These are phyloP conservation scores for Diplodus puntazzo DNA, from an alignment of 2,797 vertebrate species.

Conservation along the genomic window DNA sequence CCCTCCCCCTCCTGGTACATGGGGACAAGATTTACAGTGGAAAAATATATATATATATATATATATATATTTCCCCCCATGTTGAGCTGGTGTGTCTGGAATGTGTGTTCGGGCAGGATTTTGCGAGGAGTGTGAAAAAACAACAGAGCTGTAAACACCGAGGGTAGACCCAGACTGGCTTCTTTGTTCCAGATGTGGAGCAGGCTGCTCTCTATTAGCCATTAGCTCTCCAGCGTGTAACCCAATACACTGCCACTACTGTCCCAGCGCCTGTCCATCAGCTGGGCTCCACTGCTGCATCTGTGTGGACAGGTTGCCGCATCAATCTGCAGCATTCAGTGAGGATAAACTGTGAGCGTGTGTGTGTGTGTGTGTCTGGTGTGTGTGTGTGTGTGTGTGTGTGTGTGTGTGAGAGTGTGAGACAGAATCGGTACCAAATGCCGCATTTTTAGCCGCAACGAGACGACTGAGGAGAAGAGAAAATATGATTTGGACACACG, in stretches of 20 bases:
- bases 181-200: conserved; percentile 84
- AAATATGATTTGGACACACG: conserved; percentile 52
- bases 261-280: conserved; percentile 54
- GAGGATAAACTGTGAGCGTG: background rate
- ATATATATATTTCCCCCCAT: conserved; percentile 63
- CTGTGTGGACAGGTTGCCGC: conserved; percentile 39
- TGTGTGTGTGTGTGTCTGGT: background rate
- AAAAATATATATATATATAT: conserved; percentile 78
- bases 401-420: conserved; percentile 9
- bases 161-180: conserved; percentile 79
- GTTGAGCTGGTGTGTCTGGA: conserved; percentile 83
- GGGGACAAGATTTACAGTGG: conserved; percentile 83
- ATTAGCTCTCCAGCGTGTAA: conserved; percentile 49
- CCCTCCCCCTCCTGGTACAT: conserved; percentile 41
- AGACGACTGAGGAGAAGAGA: conserved; percentile 4
- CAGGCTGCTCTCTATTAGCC: conserved; percentile 47
- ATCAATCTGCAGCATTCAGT: conserved; percentile 5
- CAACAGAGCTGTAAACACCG: conserved; percentile 84
- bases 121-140: conserved; percentile 85
- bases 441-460: conserved; percentile 27
- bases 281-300: conserved; percentile 23
- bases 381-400: background rate
- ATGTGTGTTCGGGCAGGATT: conserved; percentile 82
- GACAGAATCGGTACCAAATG: conserved; percentile 53
- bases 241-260: conserved; percentile 56